Base-by-base conservation (phyloP, 2,888 invertebrate genomes). In the Conus canariensis region DNA sequence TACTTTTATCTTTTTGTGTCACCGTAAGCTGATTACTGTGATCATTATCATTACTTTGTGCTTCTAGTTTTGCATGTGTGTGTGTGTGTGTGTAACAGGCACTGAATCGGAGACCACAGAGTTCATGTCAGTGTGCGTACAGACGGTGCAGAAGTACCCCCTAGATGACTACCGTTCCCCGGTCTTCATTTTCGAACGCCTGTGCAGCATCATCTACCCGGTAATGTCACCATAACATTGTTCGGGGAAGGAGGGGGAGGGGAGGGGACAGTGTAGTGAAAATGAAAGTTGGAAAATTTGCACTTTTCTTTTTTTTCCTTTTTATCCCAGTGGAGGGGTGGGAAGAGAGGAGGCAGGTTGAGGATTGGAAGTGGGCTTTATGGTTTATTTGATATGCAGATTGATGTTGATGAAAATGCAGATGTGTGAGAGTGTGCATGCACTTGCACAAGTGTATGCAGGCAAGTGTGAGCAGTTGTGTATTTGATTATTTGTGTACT, bases 91-190 rank as follows among this genome's bases (percentile, higher is more conserved):
- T 89, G 85, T 60, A 91, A 5, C 92, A 97, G 98, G 99, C 14
- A 99, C 99, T 0, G 99, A 99, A 96, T 98, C 98, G 80, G 99
- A 99, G 96, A 99, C 99, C 0, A 98, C 98, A 87, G 98, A 99
- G 91, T 99, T 99, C 96, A 99, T 99, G 99, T 98, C 98, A 19
- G 98, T 99, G 59, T 99, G 99, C 95, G 98, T 99, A 56, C 98
- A 99, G 96, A 99, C 99, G 0, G 98, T 99, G 2, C 98, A 98
- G 95, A 98, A 98, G 95, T 97, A 97, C 94, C 98, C 98, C 87
- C 97, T 98, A 64, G 98, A 98, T 95, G 99, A 99, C 96, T 98
- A 99, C 92, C 97, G 98, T 93, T 99, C 99, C 0, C 99, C 99
- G 0, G 99, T 99, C 6, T 99, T 99, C 96, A 99, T 99, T 92